Base-by-base conservation (phyloP, 64 coral and sea anemone species). In the Anthopleura sola region DNA sequence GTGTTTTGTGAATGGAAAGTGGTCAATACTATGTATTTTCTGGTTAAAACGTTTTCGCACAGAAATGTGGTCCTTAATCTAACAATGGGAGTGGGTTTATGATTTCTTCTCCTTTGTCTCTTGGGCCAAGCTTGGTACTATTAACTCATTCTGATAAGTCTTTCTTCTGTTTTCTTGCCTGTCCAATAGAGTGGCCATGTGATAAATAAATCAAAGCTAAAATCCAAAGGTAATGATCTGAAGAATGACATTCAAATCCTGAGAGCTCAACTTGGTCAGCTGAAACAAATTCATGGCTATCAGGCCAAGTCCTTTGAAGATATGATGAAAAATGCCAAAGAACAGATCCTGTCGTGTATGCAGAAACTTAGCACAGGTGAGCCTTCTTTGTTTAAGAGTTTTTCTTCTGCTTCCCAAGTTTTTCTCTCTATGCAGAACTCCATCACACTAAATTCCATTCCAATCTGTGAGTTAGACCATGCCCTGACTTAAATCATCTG, bases 241-340 rank as follows among this genome's bases (percentile, higher is more conserved):
- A 88, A 81, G 21, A 80, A 64, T 39, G 87, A 97, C 49, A 38
- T 97, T 14, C 60, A 78, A 29, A 92, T 78, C 83, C 69, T 97
- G 17, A 85, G 85, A 47, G 82, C 84, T 36, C 86, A 97, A 62
- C 68, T 97, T 38, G 91, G 83, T 64, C 90, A 97, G 28, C 47
- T 97, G 47, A 88, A 92, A 15, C 94, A 92, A 40, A 47, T 97
- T 17, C 94, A 97, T 24, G 77, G 90, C 13, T 97, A 88, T 51
- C 94, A 97, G 80, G 90, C 90, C 0, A 88, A 97, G 23, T 84
- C 87, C 40, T 93, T 97, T 87, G 90, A 92, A 66, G 90, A 97
- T 40, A 87, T 97, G 87, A 86, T 97, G 24, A 84, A 47, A 82
- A 89, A 92, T 74, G 87, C 94, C 9, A 97, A 90, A 78, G 90